A percentile compares a stretch with the other conserved stretches of the same genome.
Conservation (phyloP, 1,140 invertebrate genomes). For the Probaryconus sp. region DNA sequence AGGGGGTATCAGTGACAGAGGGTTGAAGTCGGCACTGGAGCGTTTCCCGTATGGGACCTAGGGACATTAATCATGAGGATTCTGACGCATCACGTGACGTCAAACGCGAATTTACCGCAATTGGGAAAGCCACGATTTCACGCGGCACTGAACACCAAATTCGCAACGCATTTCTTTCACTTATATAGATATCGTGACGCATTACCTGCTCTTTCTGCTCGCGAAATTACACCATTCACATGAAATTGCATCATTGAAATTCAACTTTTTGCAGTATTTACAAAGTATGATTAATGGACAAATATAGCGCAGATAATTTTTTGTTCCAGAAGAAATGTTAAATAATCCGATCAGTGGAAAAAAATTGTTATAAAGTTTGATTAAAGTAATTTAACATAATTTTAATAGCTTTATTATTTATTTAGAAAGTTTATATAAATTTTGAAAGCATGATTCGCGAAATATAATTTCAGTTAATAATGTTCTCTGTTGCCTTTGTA, state of each 20-base stretch:
- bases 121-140: constrained; percentile 58
- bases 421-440: too few species aligned
- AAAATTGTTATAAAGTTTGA: too few species aligned
- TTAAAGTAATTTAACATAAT: too few species aligned
- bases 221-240: constrained; percentile 32
- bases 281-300: constrained; percentile 33
- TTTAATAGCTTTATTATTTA: too few species aligned
- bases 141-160: constrained; percentile 43
- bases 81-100: constrained; percentile 69
- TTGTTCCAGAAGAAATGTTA: too few species aligned
- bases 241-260: constrained; percentile 27
- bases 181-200: constrained; percentile 38
- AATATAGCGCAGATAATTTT: too few species aligned
- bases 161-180: constrained; percentile 60
- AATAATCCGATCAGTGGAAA: too few species aligned
- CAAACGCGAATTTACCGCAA: constrained; percentile 71
- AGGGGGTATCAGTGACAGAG: constrained; percentile 43
- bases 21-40: constrained; percentile 40
- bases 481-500: too few species aligned
- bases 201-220: constrained; percentile 14
- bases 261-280: too few species aligned
- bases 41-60: constrained; percentile 56
- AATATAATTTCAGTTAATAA: too few species aligned
- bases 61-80: constrained; percentile 72
- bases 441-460: too few species aligned